These are phyloP conservation scores for Entomobrya multifasciata DNA, from an alignment of 2,888 invertebrate species.

Conservation along the genomic window DNA sequence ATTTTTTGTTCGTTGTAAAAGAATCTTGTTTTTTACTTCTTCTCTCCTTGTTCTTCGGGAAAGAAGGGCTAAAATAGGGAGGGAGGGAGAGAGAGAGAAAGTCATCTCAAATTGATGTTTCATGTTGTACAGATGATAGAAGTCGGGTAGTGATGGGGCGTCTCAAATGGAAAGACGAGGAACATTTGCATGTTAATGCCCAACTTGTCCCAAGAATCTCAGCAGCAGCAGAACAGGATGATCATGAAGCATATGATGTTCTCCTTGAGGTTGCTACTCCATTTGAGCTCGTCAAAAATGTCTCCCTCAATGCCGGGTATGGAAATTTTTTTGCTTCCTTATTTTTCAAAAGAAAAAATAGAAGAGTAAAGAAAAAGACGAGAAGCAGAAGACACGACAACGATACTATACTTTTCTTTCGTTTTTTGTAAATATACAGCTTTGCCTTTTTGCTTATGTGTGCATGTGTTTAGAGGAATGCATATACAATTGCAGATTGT, in stretches of 20 bases:
- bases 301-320: slow-evolving; percentile 83
- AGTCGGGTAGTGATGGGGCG: slow-evolving; percentile 77
- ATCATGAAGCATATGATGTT: slow-evolving; percentile 75
- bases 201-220: slow-evolving; percentile 76
- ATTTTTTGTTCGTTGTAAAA: background rate
- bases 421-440: background rate
- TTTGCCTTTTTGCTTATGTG: background rate
- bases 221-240: slow-evolving; percentile 19
- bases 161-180: slow-evolving; percentile 77
- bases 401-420: slow-evolving; percentile 1
- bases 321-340: slow-evolving; percentile 64
- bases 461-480: background rate
- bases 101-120: slow-evolving; percentile 75
- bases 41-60: slow-evolving; percentile 5
- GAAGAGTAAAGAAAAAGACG: background rate
- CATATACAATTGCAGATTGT: slow-evolving; percentile 7
- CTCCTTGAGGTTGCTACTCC: slow-evolving; percentile 82
- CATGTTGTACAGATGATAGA: slow-evolving; percentile 77
- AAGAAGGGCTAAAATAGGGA: slow-evolving; percentile 38
- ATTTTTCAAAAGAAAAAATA: slow-evolving; percentile 4
- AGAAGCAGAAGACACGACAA: background rate
- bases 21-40: slow-evolving; percentile 45
- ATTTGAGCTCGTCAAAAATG: slow-evolving; percentile 84
- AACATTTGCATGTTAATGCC: slow-evolving; percentile 79
- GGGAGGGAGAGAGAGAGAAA: slow-evolving; percentile 54